Conservation (phyloP, 2,113 vertebrate species). For the Amia ocellicauda region DNA sequence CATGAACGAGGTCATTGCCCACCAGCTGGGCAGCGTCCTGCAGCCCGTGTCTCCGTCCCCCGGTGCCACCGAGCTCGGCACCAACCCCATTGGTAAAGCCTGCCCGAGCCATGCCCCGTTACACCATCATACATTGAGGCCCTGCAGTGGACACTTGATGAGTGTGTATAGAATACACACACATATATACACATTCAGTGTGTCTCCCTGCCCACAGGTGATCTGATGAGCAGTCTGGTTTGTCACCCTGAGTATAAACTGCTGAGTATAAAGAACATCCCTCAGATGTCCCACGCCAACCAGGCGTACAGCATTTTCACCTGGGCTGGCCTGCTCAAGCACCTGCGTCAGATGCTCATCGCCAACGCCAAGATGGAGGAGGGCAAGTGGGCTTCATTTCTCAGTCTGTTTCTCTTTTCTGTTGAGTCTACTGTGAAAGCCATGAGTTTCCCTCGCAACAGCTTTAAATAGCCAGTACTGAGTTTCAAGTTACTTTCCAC, state of each 20-base stretch:
- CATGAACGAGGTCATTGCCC: constrained; percentile 85
- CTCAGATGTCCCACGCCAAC: constrained; percentile 81
- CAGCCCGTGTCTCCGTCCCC: constrained; percentile 73
- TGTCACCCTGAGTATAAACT: constrained; percentile 93
- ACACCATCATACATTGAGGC: too few relatives aligned
- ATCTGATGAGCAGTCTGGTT: constrained; percentile 75
- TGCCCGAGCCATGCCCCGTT: too few relatives aligned
- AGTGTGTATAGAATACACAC: too few relatives aligned
- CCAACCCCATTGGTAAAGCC: constrained; percentile 51
- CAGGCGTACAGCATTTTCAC: constrained; percentile 81
- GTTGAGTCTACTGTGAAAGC: too few relatives aligned
- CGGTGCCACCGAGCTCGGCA: constrained; percentile 61
- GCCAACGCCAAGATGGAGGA: constrained; percentile 89
- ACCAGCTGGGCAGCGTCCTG: constrained; percentile 86
- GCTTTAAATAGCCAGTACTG: too few relatives aligned
- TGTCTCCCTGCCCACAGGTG: constrained; percentile 63
- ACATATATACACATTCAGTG: not conserved
- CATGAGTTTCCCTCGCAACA: too few relatives aligned
- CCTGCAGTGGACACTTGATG: too few relatives aligned
- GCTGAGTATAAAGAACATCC: constrained; percentile 79
- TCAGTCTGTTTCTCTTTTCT: too few relatives aligned
- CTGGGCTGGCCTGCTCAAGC: constrained; percentile 86
- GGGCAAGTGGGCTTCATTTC: constrained; percentile 57
- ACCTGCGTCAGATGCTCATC: constrained; percentile 92
- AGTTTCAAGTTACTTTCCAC: too few relatives aligned